These are phyloP conservation scores for Otis tarda DNA, from an alignment of 2,113 vertebrate species.

Conservation along the genomic window DNA sequence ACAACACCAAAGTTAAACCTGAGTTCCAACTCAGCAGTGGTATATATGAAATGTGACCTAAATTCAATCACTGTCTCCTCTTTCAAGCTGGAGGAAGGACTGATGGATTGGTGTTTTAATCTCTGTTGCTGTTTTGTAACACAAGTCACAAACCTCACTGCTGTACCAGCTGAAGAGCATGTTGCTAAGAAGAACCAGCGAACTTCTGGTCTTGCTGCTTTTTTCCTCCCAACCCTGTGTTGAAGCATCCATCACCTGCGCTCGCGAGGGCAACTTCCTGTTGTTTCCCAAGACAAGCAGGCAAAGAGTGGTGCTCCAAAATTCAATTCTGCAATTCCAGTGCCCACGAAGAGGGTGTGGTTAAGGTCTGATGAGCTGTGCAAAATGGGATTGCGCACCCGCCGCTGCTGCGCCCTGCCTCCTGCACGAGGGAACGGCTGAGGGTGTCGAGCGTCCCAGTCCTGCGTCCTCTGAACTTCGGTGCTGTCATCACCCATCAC, in stretches of 20 bases:
- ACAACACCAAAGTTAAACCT: not conserved
- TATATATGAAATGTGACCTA: not conserved
- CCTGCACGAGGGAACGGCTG: not conserved
- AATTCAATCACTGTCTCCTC: not conserved
- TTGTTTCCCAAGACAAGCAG: not conserved
- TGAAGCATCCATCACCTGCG: no score
- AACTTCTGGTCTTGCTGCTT: not conserved
- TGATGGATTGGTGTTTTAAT: not conserved
- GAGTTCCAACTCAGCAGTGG: not conserved
- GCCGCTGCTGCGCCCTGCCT: not conserved
- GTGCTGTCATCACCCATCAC: not conserved
- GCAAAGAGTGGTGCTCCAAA: not conserved
- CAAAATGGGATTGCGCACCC: fast-evolving
- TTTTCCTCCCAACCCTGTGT: not conserved
- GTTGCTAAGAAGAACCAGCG: not conserved
- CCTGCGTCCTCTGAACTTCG: no score
- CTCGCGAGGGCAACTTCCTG: fast-evolving
- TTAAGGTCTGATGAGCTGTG: no score
- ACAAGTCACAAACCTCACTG: not conserved
- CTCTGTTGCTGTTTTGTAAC: not conserved
- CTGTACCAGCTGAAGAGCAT: not conserved
- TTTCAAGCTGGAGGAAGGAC: not conserved
- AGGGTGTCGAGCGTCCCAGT: fast-evolving
- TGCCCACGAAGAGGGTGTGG: fast-evolving
- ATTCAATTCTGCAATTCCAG: not conserved